Evolutionary conservation across 2,113 vertebrate species (phyloP).

Genomic region (Thryonomys swinderianus): DNA sequence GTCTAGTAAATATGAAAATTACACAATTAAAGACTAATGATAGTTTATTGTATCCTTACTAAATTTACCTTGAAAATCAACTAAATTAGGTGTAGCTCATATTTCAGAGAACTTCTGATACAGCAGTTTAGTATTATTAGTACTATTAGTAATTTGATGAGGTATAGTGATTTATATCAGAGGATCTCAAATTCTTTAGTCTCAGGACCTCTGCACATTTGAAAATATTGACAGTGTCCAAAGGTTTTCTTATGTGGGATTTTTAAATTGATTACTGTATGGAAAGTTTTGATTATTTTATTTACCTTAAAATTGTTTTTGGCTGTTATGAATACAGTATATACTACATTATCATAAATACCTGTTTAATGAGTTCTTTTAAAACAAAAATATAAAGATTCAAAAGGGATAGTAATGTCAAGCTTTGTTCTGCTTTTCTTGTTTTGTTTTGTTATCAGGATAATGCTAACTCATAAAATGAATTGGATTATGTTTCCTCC

Average conservation of each 20-base stretch:
- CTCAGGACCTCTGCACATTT: not conserved
- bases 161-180: not conserved
- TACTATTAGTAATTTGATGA: not conserved
- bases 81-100: not conserved
- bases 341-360: not conserved
- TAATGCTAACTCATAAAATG: slow-evolving; percentile 18
- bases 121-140: not conserved
- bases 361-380: slow-evolving; percentile 33
- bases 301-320: slow-evolving; percentile 47
- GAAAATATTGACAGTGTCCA: not conserved
- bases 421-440: slow-evolving; percentile 4
- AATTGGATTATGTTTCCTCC: not conserved
- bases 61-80: slow-evolving; percentile 25
- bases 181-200: not conserved
- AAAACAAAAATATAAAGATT: slow-evolving; percentile 9
- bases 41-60: not conserved
- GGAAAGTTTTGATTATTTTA: not conserved
- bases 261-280: not conserved
- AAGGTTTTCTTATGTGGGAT: slow-evolving; percentile 15
- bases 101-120: slow-evolving; percentile 24
- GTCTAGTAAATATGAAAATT: not conserved
- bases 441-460: not conserved
- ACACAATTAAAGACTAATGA: slow-evolving; percentile 15
- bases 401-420: not conserved
- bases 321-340: not conserved